phyloP scores from a whole-genome alignment of 2,888 invertebrate genomes.

The Horisme vitalbata region DNA sequence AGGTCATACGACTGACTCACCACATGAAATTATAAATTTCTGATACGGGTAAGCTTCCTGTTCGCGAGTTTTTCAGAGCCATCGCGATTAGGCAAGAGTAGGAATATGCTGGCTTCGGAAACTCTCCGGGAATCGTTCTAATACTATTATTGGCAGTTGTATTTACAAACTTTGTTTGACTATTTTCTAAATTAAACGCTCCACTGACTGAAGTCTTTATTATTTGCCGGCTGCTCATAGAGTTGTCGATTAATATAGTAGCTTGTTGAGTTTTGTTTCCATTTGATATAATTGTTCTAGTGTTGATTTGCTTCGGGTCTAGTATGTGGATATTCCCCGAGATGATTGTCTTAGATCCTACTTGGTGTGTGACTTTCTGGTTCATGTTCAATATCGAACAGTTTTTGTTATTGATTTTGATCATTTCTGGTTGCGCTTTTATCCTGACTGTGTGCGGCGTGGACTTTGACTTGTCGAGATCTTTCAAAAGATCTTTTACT shows the following conservation, averaged over 20 bases:
- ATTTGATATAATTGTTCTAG: constrained; percentile 77
- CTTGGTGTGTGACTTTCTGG: constrained; percentile 70
- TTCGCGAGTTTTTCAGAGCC: constrained; percentile 97
- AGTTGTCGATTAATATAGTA: constrained; percentile 77
- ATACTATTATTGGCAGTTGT: constrained; percentile 36
- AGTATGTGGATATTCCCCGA: constrained; percentile 81
- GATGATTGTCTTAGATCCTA: constrained; percentile 78
- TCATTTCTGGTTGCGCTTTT: constrained; percentile 69
- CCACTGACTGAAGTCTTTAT: constrained; percentile 74
- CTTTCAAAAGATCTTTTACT: constrained; percentile 85
- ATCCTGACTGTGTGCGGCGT: constrained; percentile 66
- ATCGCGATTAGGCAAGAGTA: constrained; percentile 99
- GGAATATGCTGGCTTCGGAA: constrained; percentile 98
- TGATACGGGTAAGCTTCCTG: constrained; percentile 97
- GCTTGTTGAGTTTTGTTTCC: constrained; percentile 75
- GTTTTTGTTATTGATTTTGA: constrained; percentile 73
- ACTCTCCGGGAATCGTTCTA: constrained; percentile 83
- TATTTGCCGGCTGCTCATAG: constrained; percentile 75
- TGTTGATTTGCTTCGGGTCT: constrained; percentile 67
- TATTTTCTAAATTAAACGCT: constrained; percentile 66
- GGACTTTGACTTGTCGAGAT: constrained; percentile 70
- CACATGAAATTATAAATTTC: constrained; percentile 99
- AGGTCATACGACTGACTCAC: constrained; percentile 78
- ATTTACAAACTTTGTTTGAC: constrained; percentile 70
- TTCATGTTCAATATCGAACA: constrained; percentile 75